A percentile compares a stretch with the other conserved stretches of the same genome.
These are phyloP conservation scores for Thunnus albacares DNA, from an alignment of 2,797 vertebrate species.

Conservation along the genomic window DNA sequence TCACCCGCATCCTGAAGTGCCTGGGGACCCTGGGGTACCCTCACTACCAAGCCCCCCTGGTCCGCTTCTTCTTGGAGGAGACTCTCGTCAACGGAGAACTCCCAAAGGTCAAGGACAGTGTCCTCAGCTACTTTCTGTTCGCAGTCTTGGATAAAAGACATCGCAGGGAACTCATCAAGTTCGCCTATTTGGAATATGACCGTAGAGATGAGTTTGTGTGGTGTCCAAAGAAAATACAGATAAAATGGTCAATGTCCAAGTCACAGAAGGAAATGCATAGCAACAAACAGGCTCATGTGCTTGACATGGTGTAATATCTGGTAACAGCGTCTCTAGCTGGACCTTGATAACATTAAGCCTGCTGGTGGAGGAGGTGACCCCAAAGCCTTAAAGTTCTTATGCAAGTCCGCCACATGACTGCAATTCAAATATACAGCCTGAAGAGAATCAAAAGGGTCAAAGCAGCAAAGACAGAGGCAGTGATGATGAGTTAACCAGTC, in stretches of 20 bases:
- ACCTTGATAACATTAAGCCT: background rate
- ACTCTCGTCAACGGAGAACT: slow-evolving; percentile 83
- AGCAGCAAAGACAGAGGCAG: background rate
- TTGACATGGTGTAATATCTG: background rate
- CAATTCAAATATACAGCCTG: background rate
- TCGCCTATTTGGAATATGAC: slow-evolving; percentile 86
- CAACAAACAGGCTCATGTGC: background rate
- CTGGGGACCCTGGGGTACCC: slow-evolving; percentile 90
- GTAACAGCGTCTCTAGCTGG: background rate
- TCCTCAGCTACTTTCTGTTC: slow-evolving; percentile 94
- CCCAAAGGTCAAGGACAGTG: slow-evolving; percentile 86
- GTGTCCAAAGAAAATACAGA: slow-evolving; percentile 88
- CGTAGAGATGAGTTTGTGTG: slow-evolving; percentile 87
- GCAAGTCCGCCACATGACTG: background rate
- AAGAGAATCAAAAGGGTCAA: background rate
- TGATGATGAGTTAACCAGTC: background rate
- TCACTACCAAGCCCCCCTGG: slow-evolving; percentile 91
- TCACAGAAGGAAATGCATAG: background rate
- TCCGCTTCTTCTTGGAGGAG: slow-evolving; percentile 92
- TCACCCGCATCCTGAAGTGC: slow-evolving; percentile 96
- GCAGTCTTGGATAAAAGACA: slow-evolving; percentile 84
- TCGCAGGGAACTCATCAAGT: slow-evolving; percentile 86
- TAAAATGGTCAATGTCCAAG: slow-evolving; percentile 16
- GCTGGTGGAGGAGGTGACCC: background rate
- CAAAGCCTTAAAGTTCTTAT: background rate